Evolutionary conservation across 2,888 invertebrate genomes (phyloP).

Genomic region (Alentia gelatinosa): DNA sequence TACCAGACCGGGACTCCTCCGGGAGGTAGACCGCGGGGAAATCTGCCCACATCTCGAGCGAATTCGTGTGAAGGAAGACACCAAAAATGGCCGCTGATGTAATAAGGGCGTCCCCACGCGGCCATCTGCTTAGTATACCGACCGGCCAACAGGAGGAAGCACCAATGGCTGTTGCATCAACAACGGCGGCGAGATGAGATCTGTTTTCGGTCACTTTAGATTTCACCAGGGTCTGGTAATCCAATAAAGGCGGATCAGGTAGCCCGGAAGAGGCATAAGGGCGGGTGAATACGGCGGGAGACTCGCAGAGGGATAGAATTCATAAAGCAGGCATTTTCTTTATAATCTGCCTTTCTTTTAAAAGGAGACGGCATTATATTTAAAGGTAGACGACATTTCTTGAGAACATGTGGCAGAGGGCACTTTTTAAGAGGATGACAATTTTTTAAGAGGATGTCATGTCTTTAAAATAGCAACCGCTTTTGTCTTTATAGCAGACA

Average conservation of each 20-base stretch:
- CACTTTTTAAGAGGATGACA: no score
- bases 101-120: not conserved
- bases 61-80: not conserved
- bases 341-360: no score
- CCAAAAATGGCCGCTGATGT: not conserved
- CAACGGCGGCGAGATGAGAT: not conserved
- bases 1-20: not conserved
- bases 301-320: not conserved
- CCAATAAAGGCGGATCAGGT: not conserved
- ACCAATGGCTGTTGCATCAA: not conserved
- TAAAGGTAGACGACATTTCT: no score
- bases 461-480: no score
- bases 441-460: no score
- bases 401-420: no score
- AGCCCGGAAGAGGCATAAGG: not conserved
- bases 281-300: not conserved
- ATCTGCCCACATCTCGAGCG: not conserved
- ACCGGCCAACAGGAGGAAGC: not conserved
- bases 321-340: no score
- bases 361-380: no score
- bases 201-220: slow-evolving; percentile 22
- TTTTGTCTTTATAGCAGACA: no score
- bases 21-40: not conserved
- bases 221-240: not conserved
- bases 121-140: not conserved